Evolutionary conservation across 1,140 invertebrate genomes (phyloP).

Genomic region (Melitaea cinxia): DNA sequence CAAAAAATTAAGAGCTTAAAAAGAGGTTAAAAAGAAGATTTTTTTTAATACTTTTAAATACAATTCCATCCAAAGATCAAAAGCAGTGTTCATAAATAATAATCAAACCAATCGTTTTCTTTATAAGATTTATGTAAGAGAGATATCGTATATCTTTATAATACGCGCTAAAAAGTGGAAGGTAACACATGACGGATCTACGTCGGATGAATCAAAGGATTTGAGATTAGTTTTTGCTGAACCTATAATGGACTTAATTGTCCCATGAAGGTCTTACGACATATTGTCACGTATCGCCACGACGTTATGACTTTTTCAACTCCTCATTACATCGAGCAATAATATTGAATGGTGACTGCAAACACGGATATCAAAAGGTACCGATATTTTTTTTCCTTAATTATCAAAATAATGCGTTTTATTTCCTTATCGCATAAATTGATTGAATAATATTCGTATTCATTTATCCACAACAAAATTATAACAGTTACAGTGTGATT

Average conservation of each 20-base stretch:
- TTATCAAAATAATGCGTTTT: not conserved
- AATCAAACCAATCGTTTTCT: not conserved
- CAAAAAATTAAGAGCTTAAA: too few species aligned
- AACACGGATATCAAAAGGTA: constrained; percentile 22
- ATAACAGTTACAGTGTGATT: too few species aligned
- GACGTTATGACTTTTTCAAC: constrained; percentile 17
- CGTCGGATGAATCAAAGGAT: constrained; percentile 18
- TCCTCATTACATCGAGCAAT: constrained; percentile 9
- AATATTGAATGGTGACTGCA: constrained; percentile 3
- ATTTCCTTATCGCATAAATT: too few species aligned
- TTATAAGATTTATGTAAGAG: not conserved
- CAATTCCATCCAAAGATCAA: not conserved
- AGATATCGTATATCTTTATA: not conserved
- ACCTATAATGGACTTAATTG: constrained; percentile 20
- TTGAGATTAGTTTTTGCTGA: constrained; percentile 22
- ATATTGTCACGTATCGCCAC: constrained; percentile 25
- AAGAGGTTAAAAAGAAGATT: too few species aligned
- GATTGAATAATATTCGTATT: too few species aligned
- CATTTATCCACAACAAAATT: too few species aligned
- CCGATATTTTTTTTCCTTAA: constrained; percentile 21
- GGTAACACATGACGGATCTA: constrained; percentile 2
- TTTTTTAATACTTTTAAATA: not conserved
- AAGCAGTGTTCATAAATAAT: not conserved
- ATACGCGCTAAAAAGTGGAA: constrained; percentile 21
- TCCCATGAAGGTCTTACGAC: constrained; percentile 11